A percentile compares a stretch with the other conserved stretches of the same genome.
phyloP scores from a whole-genome alignment of 2,797 vertebrate species.

The Scyliorhinus canicula region DNA sequence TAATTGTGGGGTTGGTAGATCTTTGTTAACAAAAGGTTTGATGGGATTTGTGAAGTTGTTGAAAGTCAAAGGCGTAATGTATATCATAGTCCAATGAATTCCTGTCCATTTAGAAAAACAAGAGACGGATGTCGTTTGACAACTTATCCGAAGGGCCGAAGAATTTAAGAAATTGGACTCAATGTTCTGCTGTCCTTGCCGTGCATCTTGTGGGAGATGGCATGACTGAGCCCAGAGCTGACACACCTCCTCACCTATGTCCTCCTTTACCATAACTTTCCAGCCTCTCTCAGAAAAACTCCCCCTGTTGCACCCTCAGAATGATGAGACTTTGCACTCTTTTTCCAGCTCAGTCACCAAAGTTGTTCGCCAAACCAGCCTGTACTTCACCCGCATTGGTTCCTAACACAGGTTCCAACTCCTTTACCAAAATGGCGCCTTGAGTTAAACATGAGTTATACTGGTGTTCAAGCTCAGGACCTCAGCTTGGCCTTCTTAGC shows the following conservation, averaged over 20 bases:
- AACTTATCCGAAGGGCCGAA: not conserved
- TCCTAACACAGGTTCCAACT: not conserved
- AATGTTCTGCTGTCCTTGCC: not conserved
- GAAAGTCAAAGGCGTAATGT: not conserved
- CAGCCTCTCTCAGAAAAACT: not conserved
- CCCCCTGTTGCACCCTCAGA: not conserved
- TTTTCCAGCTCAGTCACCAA: not conserved
- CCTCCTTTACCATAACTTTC: not conserved
- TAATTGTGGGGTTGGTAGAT: no score
- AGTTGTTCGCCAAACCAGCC: not conserved
- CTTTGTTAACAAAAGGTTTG: no score
- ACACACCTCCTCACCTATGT: not conserved
- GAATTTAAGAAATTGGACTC: not conserved
- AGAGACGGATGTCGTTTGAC: not conserved
- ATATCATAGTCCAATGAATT: not conserved
- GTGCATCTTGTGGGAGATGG: not conserved
- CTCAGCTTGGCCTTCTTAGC: no score
- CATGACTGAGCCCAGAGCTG: not conserved
- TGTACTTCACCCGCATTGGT: not conserved
- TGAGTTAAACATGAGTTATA: no score
- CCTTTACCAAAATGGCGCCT: no score
- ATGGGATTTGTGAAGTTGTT: not conserved
- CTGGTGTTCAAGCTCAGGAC: no score
- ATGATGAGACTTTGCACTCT: not conserved
- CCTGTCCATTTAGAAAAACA: not conserved